Conservation (phyloP, 2,113 vertebrate species). For the Cranoglanis bouderius region DNA sequence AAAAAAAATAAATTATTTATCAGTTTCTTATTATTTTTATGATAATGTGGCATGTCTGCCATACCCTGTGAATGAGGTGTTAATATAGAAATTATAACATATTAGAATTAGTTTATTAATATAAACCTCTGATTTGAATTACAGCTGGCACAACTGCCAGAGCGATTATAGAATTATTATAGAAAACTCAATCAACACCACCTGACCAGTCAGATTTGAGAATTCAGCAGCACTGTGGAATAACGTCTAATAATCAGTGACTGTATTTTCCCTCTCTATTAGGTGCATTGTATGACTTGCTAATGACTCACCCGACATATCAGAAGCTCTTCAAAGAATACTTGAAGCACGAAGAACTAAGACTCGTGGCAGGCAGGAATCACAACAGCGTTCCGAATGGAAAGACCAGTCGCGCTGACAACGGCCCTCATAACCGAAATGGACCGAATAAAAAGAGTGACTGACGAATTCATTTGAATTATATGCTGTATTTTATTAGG, state of each 20-base stretch:
- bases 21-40: too few relatives aligned
- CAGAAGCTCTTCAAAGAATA: slow-evolving; percentile 58
- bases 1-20: too few relatives aligned
- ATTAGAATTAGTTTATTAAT: not conserved
- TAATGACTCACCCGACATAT: slow-evolving; percentile 69
- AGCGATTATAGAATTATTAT: too few relatives aligned
- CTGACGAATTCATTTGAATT: slow-evolving; percentile 26
- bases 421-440: slow-evolving; percentile 44
- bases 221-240: not conserved
- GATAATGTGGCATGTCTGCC: too few relatives aligned
- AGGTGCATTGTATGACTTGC: slow-evolving; percentile 51
- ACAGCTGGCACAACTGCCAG: too few relatives aligned
- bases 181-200: too few relatives aligned
- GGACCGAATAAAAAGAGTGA: slow-evolving; percentile 57
- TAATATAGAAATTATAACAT: not conserved
- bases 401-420: slow-evolving; percentile 50
- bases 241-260: not conserved
- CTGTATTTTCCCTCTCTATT: slow-evolving; percentile 35
- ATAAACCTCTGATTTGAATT: not conserved
- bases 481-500: not conserved
- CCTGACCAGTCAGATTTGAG: not conserved
- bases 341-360: slow-evolving; percentile 50
- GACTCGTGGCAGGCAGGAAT: not conserved
- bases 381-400: slow-evolving; percentile 57
- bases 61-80: not conserved